phyloP scores from a whole-genome alignment of 2,888 invertebrate genomes.

The Colostygia pectinataria region DNA sequence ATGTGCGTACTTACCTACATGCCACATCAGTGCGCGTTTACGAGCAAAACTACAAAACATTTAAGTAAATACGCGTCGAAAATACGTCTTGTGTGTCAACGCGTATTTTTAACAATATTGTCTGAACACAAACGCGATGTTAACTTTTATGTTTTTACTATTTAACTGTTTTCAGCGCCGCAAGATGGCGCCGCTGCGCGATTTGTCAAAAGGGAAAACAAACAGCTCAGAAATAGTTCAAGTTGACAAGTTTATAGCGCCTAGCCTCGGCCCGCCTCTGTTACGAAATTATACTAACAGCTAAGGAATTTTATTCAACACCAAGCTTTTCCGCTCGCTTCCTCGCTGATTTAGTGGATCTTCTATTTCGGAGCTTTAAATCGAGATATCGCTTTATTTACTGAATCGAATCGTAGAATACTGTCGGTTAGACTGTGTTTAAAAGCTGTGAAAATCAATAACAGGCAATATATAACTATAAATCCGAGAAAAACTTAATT shows the following conservation, averaged over 20 bases:
- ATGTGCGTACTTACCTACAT: too few relatives aligned
- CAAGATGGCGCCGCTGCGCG: conserved; percentile 72
- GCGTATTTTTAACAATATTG: conserved; percentile 7
- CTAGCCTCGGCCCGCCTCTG: conserved; percentile 39
- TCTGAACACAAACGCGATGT: conserved; percentile 8
- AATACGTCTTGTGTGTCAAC: not conserved
- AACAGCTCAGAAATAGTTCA: conserved; percentile 76
- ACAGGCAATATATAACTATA: too few relatives aligned
- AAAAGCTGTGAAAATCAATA: not conserved
- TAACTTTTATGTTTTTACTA: conserved; percentile 26
- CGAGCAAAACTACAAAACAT: too few relatives aligned
- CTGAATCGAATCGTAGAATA: conserved; percentile 10
- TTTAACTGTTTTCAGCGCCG: conserved; percentile 42
- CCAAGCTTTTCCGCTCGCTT: conserved; percentile 45
- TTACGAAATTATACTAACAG: conserved; percentile 58
- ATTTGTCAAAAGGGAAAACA: conserved; percentile 79
- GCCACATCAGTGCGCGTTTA: too few relatives aligned
- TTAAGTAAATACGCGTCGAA: too few relatives aligned
- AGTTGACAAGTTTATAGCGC: conserved; percentile 78
- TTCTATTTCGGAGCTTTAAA: conserved; percentile 26
- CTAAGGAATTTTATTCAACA: conserved; percentile 58
- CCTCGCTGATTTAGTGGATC: conserved; percentile 44
- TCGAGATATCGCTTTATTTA: conserved; percentile 22
- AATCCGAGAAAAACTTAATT: too few relatives aligned
- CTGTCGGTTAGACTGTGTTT: not conserved